A percentile compares a stretch with the other conserved stretches of the same genome.
Evolutionary conservation across 2,888 invertebrate species (phyloP).

Genomic region (Euplagia quadripunctaria): DNA sequence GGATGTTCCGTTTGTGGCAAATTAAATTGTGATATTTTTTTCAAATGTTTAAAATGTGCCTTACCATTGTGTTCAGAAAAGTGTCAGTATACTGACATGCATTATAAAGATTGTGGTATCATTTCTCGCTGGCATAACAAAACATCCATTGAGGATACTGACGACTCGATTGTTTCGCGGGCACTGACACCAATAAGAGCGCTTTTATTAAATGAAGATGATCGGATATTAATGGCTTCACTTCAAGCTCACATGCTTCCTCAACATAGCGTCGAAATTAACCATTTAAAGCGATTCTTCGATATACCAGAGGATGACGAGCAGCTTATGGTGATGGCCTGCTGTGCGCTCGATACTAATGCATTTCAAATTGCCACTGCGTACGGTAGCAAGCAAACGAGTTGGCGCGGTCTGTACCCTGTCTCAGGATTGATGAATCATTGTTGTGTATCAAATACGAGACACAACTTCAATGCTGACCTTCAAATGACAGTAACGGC

Average conservation of each 20-base stretch:
- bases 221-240: constrained; percentile 82
- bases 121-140: constrained; percentile 87
- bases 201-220: constrained; percentile 75
- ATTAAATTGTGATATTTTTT: constrained; percentile 71
- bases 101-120: constrained; percentile 89
- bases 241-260: constrained; percentile 86
- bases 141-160: constrained; percentile 75
- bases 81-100: constrained; percentile 88
- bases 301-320: constrained; percentile 86
- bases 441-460: constrained; percentile 90
- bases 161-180: constrained; percentile 71
- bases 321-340: constrained; percentile 86
- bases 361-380: constrained; percentile 88
- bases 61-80: constrained; percentile 90
- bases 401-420: constrained; percentile 89
- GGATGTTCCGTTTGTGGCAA: constrained; percentile 90
- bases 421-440: constrained; percentile 91
- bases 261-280: constrained; percentile 88
- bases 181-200: constrained; percentile 77
- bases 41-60: constrained; percentile 89
- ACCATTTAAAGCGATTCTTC: constrained; percentile 81
- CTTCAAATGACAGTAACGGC: constrained; percentile 88
- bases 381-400: constrained; percentile 80
- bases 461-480: constrained; percentile 87
- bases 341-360: constrained; percentile 89